These are phyloP conservation scores for Drosophila eohydei DNA, from an alignment of 2,888 invertebrate genomes.

Conservation along the genomic window DNA sequence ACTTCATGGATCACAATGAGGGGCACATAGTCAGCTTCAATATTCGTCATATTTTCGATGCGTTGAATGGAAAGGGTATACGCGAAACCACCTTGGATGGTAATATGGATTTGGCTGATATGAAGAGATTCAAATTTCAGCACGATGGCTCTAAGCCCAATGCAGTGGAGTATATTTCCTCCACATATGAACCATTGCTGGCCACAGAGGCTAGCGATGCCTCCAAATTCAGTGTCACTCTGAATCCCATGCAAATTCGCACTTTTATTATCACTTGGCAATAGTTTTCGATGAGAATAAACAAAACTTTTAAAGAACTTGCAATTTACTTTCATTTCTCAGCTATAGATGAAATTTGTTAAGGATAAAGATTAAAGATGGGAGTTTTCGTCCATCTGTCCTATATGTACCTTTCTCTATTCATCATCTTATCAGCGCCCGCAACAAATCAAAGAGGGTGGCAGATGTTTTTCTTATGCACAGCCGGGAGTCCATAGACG, in stretches of 20 bases:
- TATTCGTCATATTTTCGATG: conserved; percentile 86
- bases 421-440: not conserved
- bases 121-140: conserved; percentile 81
- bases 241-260: conserved; percentile 84
- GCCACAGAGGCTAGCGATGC: conserved; percentile 53
- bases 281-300: conserved; percentile 17
- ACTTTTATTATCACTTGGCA: conserved; percentile 76
- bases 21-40: conserved; percentile 74
- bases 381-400: not conserved
- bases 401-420: not conserved
- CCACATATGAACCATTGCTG: conserved; percentile 66
- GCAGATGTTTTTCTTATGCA: conserved; percentile 49
- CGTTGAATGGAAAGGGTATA: conserved; percentile 86
- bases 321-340: not conserved
- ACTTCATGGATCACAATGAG: conserved; percentile 89
- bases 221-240: conserved; percentile 71
- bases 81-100: conserved; percentile 90
- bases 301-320: not conserved
- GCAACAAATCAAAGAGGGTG: conserved; percentile 11
- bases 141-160: conserved; percentile 60
- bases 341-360: not conserved
- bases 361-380: not conserved
- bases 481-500: conserved; percentile 11
- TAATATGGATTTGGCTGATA: conserved; percentile 87
- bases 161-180: conserved; percentile 60